Conservation (phyloP, 53 echinoderm and acorn worm species). For the Echinarachnius parma region DNA sequence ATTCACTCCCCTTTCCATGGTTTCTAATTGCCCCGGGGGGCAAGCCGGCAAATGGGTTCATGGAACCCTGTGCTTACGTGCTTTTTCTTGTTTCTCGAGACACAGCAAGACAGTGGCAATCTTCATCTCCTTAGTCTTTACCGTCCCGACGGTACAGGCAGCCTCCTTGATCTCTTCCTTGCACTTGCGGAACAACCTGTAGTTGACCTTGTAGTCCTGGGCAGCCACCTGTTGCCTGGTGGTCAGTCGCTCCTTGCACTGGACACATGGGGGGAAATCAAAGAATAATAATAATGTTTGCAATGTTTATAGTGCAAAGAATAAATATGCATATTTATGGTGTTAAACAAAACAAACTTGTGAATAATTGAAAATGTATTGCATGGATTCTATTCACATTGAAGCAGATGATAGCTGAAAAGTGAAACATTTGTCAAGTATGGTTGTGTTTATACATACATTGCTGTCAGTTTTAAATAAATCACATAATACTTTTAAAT, state of each 20-base stretch:
- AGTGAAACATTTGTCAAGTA: no score
- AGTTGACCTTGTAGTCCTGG: slow-evolving; percentile 75
- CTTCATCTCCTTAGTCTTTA: slow-evolving; percentile 43
- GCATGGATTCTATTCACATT: no score
- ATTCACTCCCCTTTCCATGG: no score
- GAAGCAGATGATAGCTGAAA: no score
- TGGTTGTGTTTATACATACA: no score
- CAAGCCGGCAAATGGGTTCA: neutral
- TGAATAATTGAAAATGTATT: no score
- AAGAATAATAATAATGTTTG: no score
- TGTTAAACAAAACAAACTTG: no score
- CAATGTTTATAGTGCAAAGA: no score
- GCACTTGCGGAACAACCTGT: slow-evolving; percentile 63
- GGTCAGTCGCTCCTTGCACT: slow-evolving; percentile 83
- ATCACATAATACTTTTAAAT: no score
- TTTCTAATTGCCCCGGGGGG: no score
- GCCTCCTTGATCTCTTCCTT: slow-evolving; percentile 62
- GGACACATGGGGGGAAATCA: neutral
- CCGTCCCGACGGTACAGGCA: slow-evolving; percentile 26
- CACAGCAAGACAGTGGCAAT: slow-evolving; percentile 72
- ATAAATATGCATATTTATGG: neutral
- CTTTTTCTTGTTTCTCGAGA: slow-evolving; percentile 53
- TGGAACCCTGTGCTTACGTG: slow-evolving; percentile 19
- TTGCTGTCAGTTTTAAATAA: no score
- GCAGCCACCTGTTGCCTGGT: slow-evolving; percentile 65